Base-by-base conservation (phyloP, 2,797 vertebrate genomes). In the Diceros bicornis region DNA sequence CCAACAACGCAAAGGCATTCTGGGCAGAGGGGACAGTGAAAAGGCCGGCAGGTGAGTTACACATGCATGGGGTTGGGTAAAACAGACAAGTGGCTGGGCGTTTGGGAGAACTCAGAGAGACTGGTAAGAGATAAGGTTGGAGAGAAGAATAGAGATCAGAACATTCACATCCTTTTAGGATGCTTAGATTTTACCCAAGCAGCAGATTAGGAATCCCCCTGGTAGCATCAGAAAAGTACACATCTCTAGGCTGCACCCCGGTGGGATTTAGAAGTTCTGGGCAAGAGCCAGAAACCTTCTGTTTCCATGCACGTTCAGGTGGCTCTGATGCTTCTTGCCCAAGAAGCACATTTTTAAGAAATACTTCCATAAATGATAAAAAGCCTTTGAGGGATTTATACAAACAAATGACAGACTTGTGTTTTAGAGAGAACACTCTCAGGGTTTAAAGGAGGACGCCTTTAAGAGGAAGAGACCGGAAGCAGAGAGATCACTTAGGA, bases 21-120 rank as follows among this genome's bases (percentile, higher is more conserved):
- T 69, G 55, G 75, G 17, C 4, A 61, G 17, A 18, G 14, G 18
- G 2, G 50, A 25, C 50, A 0, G 5, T 41, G 52, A 66, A 25
- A 64, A 82, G 74, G 16, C 3, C 1, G 0, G 0, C 20, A 20
- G 23, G 23, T 69, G 84, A 41, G 10, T 41, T 47, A 23, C 6
- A 18, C 0, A 0, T 52, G 2, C 14, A 0, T 23, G 37, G 4
- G 2, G 6, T 20, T 83, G 41, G 20, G 62, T 10, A 52, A 44
- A 41, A 89, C 82, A 68, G 32, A 34, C 4, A 87, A 89, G 47
- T 29, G 79, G 62, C 25, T 50, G 32, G 25, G 18, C 47, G n/a
- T 72, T 52, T n/a, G 52, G 23, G 44, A 41, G 23, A 71, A 47
- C 44, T 52, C 7, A 11, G 59, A 84, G 25, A 79, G 13, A 29